phyloP scores from a whole-genome alignment of 2,888 invertebrate species.

The Caenorhabditis panamensis region DNA sequence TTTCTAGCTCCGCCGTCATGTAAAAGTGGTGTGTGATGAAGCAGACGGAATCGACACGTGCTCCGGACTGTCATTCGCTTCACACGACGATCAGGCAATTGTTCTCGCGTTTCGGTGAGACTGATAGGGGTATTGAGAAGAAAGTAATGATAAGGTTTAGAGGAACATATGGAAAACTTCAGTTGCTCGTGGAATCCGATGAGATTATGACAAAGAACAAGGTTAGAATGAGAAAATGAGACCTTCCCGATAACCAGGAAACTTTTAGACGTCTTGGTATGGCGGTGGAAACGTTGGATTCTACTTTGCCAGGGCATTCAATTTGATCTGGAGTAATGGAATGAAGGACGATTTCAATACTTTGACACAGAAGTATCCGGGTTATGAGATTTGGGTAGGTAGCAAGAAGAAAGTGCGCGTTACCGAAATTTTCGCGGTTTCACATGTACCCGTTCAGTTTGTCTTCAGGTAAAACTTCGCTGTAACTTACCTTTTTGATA shows the following conservation, averaged over 20 bases:
- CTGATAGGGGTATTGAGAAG: not conserved
- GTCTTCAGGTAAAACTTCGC: no score
- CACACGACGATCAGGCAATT: slow-evolving; percentile 63
- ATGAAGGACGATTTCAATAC: slow-evolving; percentile 60
- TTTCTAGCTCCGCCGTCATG: slow-evolving; percentile 52
- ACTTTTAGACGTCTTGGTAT: slow-evolving; percentile 58
- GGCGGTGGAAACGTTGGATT: slow-evolving; percentile 67
- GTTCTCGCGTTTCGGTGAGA: slow-evolving; percentile 58
- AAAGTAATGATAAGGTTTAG: slow-evolving; percentile 13
- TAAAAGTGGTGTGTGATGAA: slow-evolving; percentile 56
- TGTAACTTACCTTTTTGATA: no score
- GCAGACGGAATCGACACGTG: slow-evolving; percentile 58
- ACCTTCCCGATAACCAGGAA: no score
- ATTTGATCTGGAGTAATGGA: slow-evolving; percentile 65
- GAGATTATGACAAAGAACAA: slow-evolving; percentile 55
- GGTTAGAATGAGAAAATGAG: no score
- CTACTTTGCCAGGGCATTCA: slow-evolving; percentile 68
- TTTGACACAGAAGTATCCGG: slow-evolving; percentile 57
- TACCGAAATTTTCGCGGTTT: no score
- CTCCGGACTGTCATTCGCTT: slow-evolving; percentile 58
- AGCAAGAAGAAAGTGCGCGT: no score
- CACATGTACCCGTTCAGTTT: no score
- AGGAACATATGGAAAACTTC: slow-evolving; percentile 59
- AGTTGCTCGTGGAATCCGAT: slow-evolving; percentile 61
- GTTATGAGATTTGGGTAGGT: slow-evolving; percentile 63